Evolutionary conservation across 2,797 vertebrate species (phyloP), one percentile per base, ranked within the genome.

Genomic region (Chelon auratus): DNA sequence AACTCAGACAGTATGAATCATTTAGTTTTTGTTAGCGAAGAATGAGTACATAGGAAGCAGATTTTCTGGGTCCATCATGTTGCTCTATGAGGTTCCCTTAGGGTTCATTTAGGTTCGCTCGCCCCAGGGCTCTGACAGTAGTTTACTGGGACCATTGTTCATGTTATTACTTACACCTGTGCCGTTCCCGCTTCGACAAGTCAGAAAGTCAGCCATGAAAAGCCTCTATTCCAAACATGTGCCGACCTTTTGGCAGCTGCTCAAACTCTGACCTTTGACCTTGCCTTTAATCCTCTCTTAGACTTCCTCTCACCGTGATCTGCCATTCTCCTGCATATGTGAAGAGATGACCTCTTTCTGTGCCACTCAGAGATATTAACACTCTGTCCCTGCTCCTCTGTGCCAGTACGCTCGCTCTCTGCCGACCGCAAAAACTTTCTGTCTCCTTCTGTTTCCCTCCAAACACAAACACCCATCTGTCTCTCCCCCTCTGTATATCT

Each of bases 231-330:
- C 22, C 37, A 71, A 37, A 57, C 61, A 7, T 13, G n/a, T 12
- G 52, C 59, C 54, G 69, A 64, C 42, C 45, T 67, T 56, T 36
- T 24, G 51, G 68, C 39, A 26, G 18, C n/a, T 30, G 68, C 76
- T 78, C 48, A 56, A 68, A 58, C 51, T 74, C 42, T 78, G 80
- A 84, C 82, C 77, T 77, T 53, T 77, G 54, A 87, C 79, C 72
- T 74, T 52, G 58, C 45, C 80, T 90, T 90, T 87, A 71, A 86
- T 87, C 73, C 75, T 18, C 50, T 51, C 55, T 66, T 58, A n/a
- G 57, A 68, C 53, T 73, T 87, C 80, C 82, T 86, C 54, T 42
- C 57, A 45, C 61, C 22, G 17, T 80, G 73, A 75, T 73, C 61
- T 78, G 58, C 71, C 18, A 57, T 20, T 75, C 55, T 77, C 18